phyloP scores from a whole-genome alignment of 2,797 vertebrate species.

The Rhabdomys pumilio region DNA sequence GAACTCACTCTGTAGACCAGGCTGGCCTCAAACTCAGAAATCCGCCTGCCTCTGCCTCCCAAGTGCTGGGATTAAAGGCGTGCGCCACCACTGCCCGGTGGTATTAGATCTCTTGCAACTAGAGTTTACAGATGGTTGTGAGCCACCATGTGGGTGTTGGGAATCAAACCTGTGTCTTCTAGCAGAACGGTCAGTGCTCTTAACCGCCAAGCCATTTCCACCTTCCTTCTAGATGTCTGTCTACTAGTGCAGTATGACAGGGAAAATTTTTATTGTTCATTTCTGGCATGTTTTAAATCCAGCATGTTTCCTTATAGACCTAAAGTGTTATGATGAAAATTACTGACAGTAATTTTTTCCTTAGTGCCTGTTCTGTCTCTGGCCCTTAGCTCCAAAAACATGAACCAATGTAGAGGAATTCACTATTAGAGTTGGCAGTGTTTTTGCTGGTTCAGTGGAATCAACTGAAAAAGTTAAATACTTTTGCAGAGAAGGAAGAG shows the following conservation, averaged over 20 bases:
- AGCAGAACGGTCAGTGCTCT: background rate
- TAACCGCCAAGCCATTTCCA: background rate
- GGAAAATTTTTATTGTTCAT: background rate
- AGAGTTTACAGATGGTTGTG: background rate
- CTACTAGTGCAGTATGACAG: background rate
- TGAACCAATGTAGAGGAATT: constrained; percentile 35
- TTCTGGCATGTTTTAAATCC: constrained; percentile 50
- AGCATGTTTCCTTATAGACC: constrained; percentile 38
- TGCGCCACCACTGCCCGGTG: no score
- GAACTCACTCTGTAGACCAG: no score
- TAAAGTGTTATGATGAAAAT: constrained; percentile 46
- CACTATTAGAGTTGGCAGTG: constrained; percentile 1
- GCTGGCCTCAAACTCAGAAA: no score
- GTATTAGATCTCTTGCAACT: background rate
- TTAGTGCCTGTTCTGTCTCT: background rate
- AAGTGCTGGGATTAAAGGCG: no score
- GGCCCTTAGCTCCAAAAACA: constrained; percentile 3
- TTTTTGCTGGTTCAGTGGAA: constrained; percentile 32
- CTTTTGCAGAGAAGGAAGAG: constrained; percentile 45
- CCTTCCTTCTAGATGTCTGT: constrained; percentile 11
- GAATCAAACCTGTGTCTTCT: background rate
- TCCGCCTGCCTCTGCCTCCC: no score
- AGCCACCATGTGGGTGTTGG: background rate
- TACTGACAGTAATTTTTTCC: constrained; percentile 42
- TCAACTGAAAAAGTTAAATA: constrained; percentile 60